Evolutionary conservation across 2,888 invertebrate genomes (phyloP), one percentile per base, ranked within the genome.

Genomic region (Philaethria dido): DNA sequence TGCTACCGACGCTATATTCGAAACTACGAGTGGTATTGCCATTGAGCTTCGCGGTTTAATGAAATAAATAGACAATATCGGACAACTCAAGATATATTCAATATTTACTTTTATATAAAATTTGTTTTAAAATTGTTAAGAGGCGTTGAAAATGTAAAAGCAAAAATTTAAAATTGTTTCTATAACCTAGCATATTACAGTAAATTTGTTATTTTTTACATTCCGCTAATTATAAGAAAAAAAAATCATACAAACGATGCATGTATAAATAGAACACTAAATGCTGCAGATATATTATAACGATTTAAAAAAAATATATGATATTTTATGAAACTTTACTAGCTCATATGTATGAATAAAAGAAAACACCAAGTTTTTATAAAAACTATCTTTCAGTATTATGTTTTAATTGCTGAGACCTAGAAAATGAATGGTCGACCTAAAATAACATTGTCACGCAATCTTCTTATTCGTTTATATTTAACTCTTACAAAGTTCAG

Each of bases 1-100:
- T 86, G 84, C 83, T 79, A 77, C 76, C 75, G 77, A 77, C 77
- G 81, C 79, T 79, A 82, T 86, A 82, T 86, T 82, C 76, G 80
- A 78, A 79, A 78, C 79, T 78, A 74, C 78, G 76, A 80, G 79
- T 78, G 76, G 74, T 78, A 75, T 75, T 81, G 80, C 80, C 87
- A 88, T 87, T 87, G 82, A 80, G 83, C 80, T 83, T 83, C 80
- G 82, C 75, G 70, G 70, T 62, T 64, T 68, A 60, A 70, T 74
- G 69, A 72, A 74, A 74, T 48, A 18, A 45, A 67, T 48, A 48
- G 57, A 48, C 48, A 33, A 48, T 64, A 57, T 48, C 39, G 57
- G 14, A 39, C 11, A 20, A n/a, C 5, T 48, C 39, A 63, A 18
- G 16, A 48, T 52, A 20, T 54, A 29, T 54, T 44, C 14, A 39